A percentile compares a stretch with the other conserved stretches of the same genome.
Evolutionary conservation across 2,888 invertebrate genomes (phyloP).

Genomic region (Formica aserva): DNA sequence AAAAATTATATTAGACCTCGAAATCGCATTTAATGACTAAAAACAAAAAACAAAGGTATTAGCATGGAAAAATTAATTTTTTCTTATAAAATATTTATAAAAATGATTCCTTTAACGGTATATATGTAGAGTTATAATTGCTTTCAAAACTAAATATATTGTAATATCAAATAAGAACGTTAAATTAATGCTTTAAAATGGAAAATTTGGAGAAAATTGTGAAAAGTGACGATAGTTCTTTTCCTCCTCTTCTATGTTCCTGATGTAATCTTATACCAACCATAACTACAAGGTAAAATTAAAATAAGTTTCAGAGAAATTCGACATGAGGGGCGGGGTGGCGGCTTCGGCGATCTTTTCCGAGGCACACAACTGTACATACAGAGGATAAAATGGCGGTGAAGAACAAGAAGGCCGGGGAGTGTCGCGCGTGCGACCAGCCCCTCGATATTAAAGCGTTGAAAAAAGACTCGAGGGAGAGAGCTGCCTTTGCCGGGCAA

Average conservation of each 20-base stretch:
- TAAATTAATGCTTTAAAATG: slow-evolving; percentile 10
- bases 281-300: slow-evolving; percentile 35
- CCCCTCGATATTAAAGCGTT: slow-evolving; percentile 66
- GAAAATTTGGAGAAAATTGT: background rate
- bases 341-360: slow-evolving; percentile 29
- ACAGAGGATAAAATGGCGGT: slow-evolving; percentile 41
- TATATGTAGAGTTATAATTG: background rate
- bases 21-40: background rate
- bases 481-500: slow-evolving; percentile 51
- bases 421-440: slow-evolving; percentile 42
- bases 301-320: slow-evolving; percentile 41
- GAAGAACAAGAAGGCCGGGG: slow-evolving; percentile 47
- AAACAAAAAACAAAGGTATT: background rate
- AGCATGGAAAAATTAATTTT: background rate
- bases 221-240: background rate
- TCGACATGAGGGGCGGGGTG: slow-evolving; percentile 17
- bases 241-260: background rate
- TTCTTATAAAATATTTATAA: background rate
- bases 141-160: background rate
- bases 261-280: slow-evolving; percentile 11
- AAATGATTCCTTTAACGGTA: background rate
- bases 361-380: slow-evolving; percentile 35
- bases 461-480: slow-evolving; percentile 48
- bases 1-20: background rate
- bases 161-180: background rate